Evolutionary conservation across 2,113 vertebrate species (phyloP), one percentile per base, ranked within the genome.

Genomic region (Forbesichthys papilliferus): DNA sequence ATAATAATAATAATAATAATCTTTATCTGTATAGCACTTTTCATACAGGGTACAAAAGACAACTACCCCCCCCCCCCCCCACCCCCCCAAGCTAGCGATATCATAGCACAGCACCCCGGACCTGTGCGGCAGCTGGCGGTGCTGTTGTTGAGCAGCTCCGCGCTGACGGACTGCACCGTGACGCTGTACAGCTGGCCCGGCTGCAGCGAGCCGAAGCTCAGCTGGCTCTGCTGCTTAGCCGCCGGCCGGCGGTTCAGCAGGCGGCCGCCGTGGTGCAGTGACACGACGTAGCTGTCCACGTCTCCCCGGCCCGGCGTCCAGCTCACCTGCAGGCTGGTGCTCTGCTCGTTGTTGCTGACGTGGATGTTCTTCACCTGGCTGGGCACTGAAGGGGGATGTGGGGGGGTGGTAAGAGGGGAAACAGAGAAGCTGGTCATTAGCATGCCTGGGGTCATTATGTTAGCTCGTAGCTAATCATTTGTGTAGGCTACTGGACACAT

Each of bases 301-400:
- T 99, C 98, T 1, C 98, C 98, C 11, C 88, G 86, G 8, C 95
- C 96, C 0, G 95, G 93, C 0, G 92, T 94, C 98, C 98, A 99
- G 85, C 87, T 96, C 76, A 97, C 95, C 71, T 84, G 91, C 77
- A 99, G 89, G 48, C 93, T 94, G 79, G 92, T 93, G 78, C 93
- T 95, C 78, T 95, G 93, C 13, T 94, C 96, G 0, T 82, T 85
- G 73, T 96, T 93, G 61, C 92, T 94, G 61, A 99, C 75, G 0
- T 95, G 95, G 77, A 98, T 91, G 80, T 96, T 98, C 89, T 94
- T 97, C 73, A 98, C 97, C 42, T 88, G 87, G 68, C 97, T 98
- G 69, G 97, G 97, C 85, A 95, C 97, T 99, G 80, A 65, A 68
- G 4, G 34, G n/a, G n/a, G 66, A 64, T 10, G 3, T 10, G 4